A percentile compares a stretch with the other conserved stretches of the same genome.
Conservation (phyloP, 2,113 vertebrate species). For the Lonchura striata region DNA sequence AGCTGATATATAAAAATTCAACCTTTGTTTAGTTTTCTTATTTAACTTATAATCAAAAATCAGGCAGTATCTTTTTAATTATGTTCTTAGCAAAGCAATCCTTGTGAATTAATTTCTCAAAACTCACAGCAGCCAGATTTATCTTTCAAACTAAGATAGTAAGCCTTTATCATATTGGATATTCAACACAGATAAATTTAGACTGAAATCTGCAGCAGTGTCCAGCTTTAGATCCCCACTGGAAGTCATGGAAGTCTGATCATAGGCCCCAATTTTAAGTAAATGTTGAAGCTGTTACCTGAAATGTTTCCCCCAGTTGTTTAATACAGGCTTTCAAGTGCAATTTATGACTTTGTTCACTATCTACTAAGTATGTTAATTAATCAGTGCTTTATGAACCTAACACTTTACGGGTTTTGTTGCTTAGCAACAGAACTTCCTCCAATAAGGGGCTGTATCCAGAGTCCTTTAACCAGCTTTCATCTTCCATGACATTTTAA, state of each 20-base stretch:
- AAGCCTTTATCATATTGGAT: background rate
- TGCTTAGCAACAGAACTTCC: constrained; percentile 27
- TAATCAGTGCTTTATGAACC: constrained; percentile 32
- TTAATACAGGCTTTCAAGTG: background rate
- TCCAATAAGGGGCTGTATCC: background rate
- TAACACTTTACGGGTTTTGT: background rate
- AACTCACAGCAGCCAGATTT: background rate
- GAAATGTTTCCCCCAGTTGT: background rate
- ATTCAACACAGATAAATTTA: background rate
- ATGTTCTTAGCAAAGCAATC: background rate
- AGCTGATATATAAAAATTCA: background rate
- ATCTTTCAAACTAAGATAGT: background rate
- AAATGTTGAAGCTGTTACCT: background rate
- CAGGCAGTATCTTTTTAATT: background rate
- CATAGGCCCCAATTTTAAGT: background rate
- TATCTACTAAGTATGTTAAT: constrained; percentile 22
- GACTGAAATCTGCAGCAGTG: background rate
- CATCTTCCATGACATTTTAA: background rate
- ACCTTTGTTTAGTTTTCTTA: background rate
- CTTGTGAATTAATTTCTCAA: background rate
- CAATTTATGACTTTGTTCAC: background rate
- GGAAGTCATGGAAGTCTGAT: background rate
- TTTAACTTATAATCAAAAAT: background rate
- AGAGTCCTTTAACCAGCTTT: background rate
- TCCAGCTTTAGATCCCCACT: background rate